Evolutionary conservation across 2,113 vertebrate species (phyloP).

Genomic region (Anguilla japonica): DNA sequence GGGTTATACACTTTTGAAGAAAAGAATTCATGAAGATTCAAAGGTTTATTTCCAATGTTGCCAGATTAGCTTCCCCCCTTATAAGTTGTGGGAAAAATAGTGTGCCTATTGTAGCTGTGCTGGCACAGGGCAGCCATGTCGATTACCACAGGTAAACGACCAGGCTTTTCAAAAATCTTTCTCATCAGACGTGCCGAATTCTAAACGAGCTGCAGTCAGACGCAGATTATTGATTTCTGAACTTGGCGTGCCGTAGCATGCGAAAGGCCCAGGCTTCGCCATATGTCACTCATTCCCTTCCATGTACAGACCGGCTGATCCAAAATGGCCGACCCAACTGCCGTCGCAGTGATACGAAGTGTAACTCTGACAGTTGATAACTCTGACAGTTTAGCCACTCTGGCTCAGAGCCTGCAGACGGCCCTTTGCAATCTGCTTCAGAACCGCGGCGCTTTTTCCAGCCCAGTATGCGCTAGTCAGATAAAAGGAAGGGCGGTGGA

Average conservation of each 20-base stretch:
- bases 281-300: constrained; percentile 2
- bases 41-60: neutral
- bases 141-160: constrained; percentile 6
- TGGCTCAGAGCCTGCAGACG: constrained; percentile 17
- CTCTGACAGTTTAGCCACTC: constrained; percentile 1
- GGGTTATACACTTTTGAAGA: neutral
- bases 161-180: constrained; percentile 7
- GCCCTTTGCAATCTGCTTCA: constrained; percentile 28
- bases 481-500: neutral
- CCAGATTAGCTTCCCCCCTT: neutral
- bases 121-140: neutral
- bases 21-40: neutral
- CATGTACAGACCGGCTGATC: neutral
- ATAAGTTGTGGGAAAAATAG: neutral
- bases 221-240: constrained; percentile 29
- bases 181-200: constrained; percentile 9
- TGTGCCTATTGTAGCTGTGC: neutral
- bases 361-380: neutral
- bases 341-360: neutral
- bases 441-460: neutral
- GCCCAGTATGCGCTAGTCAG: constrained; percentile 29
- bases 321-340: neutral
- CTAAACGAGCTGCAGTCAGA: neutral
- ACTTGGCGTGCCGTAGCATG: constrained; percentile 16
- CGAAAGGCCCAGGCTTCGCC: constrained; percentile 16